phyloP scores from a whole-genome alignment of 2,888 invertebrate genomes.

The Actias luna region DNA sequence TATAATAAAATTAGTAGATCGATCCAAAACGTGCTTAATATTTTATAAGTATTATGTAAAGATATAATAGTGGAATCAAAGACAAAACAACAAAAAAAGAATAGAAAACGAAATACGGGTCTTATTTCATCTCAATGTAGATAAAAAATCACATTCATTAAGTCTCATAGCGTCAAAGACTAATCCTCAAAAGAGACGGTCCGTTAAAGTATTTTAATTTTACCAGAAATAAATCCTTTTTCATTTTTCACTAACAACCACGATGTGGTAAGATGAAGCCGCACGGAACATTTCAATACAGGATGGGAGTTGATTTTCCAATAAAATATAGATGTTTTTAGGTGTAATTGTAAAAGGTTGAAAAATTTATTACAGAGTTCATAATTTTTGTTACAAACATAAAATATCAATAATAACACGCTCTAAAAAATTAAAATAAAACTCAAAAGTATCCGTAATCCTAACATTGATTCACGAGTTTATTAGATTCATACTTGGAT shows the following conservation, averaged over 20 bases:
- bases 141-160: slow-evolving; percentile 19
- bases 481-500: no score
- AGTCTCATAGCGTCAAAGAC: slow-evolving; percentile 23
- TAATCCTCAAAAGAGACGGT: slow-evolving; percentile 37
- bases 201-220: slow-evolving; percentile 54
- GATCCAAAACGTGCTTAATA: no score
- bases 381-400: no score
- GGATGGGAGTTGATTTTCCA: slow-evolving; percentile 12
- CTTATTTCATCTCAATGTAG: slow-evolving; percentile 8
- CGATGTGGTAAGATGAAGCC: slow-evolving; percentile 15
- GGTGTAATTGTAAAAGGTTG: slow-evolving; percentile 7
- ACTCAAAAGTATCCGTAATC: no score
- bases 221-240: slow-evolving; percentile 51
- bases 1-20: no score
- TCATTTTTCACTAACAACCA: slow-evolving; percentile 48
- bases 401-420: no score
- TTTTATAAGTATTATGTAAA: no score
- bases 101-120: not conserved
- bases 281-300: slow-evolving; percentile 15
- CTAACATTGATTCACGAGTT: no score
- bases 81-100: not conserved
- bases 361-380: no score
- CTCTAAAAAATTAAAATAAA: no score
- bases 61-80: not conserved
- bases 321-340: no score